Percentiles rank a stretch among this genome's conserved stretches.
These are phyloP conservation scores for Amphiprion ocellaris DNA, from an alignment of 2,113 vertebrate genomes.

Conservation along the genomic window DNA sequence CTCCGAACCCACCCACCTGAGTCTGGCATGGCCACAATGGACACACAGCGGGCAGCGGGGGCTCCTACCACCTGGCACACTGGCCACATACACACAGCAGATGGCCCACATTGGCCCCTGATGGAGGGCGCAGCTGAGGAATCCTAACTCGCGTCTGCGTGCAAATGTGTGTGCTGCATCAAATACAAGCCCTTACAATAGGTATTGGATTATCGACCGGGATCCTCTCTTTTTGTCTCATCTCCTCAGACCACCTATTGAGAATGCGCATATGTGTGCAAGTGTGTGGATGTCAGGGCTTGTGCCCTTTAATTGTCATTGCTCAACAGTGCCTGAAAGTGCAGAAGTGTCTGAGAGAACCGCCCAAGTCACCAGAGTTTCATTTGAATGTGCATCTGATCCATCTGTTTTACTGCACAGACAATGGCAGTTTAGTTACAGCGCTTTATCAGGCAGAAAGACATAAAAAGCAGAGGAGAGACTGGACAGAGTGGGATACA, in stretches of 20 bases:
- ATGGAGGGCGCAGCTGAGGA: slow-evolving; percentile 64
- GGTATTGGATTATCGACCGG: slow-evolving; percentile 65
- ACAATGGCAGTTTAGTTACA: slow-evolving; percentile 1
- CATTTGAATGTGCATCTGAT: slow-evolving; percentile 39
- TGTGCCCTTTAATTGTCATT: slow-evolving; percentile 56
- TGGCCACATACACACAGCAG: slow-evolving; percentile 61
- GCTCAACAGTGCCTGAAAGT: slow-evolving; percentile 60
- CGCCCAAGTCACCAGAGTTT: slow-evolving; percentile 11
- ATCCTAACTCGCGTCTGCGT: slow-evolving; percentile 46
- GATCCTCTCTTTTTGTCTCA: slow-evolving; percentile 48
- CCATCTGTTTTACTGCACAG: slow-evolving; percentile 36
- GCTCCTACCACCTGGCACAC: slow-evolving; percentile 66
- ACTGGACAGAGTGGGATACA: background rate
- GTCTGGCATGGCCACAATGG: slow-evolving; percentile 68
- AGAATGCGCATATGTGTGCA: slow-evolving; percentile 27
- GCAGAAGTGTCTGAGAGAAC: slow-evolving; percentile 44
- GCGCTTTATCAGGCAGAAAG: background rate
- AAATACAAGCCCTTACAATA: slow-evolving; percentile 49
- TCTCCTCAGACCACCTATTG: slow-evolving; percentile 49
- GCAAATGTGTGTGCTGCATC: slow-evolving; percentile 27
- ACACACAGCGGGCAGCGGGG: slow-evolving; percentile 42
- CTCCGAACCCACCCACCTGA: slow-evolving; percentile 56
- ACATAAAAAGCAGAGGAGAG: background rate
- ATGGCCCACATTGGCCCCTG: slow-evolving; percentile 60
- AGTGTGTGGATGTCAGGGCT: slow-evolving; percentile 41